phyloP scores from a whole-genome alignment of 1,140 invertebrate genomes.

The Anastatus disparis region DNA sequence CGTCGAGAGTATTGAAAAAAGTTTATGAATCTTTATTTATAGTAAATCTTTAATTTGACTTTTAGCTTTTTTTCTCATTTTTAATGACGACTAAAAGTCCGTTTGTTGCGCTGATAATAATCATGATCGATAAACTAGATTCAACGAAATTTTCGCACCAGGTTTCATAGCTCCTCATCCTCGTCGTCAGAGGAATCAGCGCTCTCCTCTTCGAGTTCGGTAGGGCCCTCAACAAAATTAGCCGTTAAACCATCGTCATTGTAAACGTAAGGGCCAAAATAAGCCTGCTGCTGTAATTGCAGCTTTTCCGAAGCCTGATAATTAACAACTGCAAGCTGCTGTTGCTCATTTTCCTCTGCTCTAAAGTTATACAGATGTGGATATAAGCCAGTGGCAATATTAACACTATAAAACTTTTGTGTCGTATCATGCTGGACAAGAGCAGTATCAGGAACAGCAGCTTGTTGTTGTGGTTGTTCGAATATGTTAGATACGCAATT shows the following conservation, averaged over 20 bases:
- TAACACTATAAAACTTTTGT: conserved; percentile 58
- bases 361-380: conserved; percentile 62
- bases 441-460: conserved; percentile 25
- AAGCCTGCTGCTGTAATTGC: conserved; percentile 56
- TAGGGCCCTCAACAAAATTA: conserved; percentile 47
- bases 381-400: conserved; percentile 55
- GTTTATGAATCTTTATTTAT: too few species aligned
- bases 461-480: conserved; percentile 14
- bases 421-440: conserved; percentile 43
- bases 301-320: conserved; percentile 55
- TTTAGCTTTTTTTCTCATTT: too few species aligned
- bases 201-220: conserved; percentile 52
- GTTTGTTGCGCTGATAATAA: conserved; percentile 1
- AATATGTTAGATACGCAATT: conserved; percentile 34
- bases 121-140: not conserved
- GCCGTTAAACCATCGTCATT: conserved; percentile 52
- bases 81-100: conserved; percentile 1
- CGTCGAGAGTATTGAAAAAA: too few species aligned
- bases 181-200: conserved; percentile 56
- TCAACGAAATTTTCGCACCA: conserved; percentile 32
- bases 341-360: conserved; percentile 50
- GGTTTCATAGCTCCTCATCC: conserved; percentile 35
- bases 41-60: too few species aligned
- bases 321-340: conserved; percentile 58
- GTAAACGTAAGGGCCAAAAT: conserved; percentile 58